A percentile compares a stretch with the other conserved stretches of the same genome.
phyloP scores from a whole-genome alignment of 1,140 invertebrate species.

The Drosophila subobscura region DNA sequence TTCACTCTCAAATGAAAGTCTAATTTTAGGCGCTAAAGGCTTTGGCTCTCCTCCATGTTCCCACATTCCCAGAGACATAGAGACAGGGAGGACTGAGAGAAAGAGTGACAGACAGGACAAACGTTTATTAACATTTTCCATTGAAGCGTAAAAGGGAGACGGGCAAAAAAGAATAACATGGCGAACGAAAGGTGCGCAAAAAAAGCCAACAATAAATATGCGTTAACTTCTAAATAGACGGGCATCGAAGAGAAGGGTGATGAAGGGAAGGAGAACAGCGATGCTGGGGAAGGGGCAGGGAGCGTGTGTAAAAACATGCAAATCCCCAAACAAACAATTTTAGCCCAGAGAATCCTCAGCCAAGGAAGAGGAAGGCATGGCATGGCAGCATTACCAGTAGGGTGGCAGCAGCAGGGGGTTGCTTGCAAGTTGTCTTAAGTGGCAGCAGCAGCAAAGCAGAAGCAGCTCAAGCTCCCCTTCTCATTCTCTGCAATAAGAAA shows the following conservation, averaged over 20 bases:
- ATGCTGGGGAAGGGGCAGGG: constrained; percentile 1
- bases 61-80: constrained; percentile 28
- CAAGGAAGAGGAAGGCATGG: constrained; percentile 46
- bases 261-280: background rate
- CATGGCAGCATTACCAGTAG: constrained; percentile 27
- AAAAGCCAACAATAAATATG: constrained; percentile 79
- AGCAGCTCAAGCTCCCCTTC: background rate
- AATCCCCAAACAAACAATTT: constrained; percentile 82
- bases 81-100: constrained; percentile 24
- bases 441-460: constrained; percentile 9
- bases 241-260: constrained; percentile 7
- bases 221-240: constrained; percentile 74
- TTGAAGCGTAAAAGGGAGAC: constrained; percentile 59
- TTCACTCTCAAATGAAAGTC: constrained; percentile 56
- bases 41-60: constrained; percentile 26
- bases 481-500: background rate
- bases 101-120: constrained; percentile 40
- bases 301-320: constrained; percentile 72
- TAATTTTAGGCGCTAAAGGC: constrained; percentile 78
- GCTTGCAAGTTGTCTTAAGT: constrained; percentile 46
- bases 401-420: constrained; percentile 15
- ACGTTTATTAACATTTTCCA: constrained; percentile 78
- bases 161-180: constrained; percentile 11
- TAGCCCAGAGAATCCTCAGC: constrained; percentile 32
- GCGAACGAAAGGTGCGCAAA: constrained; percentile 53